Evolutionary conservation across 2,113 vertebrate genomes (phyloP), one percentile per base, ranked within the genome.

Genomic region (Aix galericulata): DNA sequence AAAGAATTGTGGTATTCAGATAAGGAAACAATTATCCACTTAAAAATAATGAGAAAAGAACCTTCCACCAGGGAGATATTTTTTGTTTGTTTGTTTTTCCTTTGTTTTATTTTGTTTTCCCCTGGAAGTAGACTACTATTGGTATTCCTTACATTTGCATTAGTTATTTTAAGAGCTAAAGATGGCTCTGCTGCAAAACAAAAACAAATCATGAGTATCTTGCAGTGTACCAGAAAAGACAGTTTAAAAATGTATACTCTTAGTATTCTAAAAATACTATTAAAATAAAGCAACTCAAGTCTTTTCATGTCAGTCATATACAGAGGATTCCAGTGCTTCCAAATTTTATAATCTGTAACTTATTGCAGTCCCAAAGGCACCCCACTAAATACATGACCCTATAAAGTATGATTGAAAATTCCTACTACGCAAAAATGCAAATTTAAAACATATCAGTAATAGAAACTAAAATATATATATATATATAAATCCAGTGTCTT

Each of bases 301-400:
- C 16, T 76, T 91, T 95, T 64, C 75, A 80, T n/a, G 92, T 89
- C 91, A 93, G 27, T 84, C 86, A 93, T 17, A 86, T 4, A 44
- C 26, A 75, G 76, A 93, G n/a, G 60, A 83, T 82, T 91, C 85
- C 52, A 91, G 26, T 48, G 60, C 25, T 80, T 93, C 63, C 4
- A 21, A 59, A 81, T 90, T 94, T 95, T 86, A 86, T 48, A 56
- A 83, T 52, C 82, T 86, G 85, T 59, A 85, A 86, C 34, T 95
- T 82, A 86, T 86, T 79, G 46, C 31, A 81, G 14, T 86, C 90
- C 82, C 91, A 94, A 60, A 90, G 91, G 56, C 67, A 38, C 5
- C 29, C 6, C 68, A 32, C 34, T 74, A 93, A 91, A 89, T 50
- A 85, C 14, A 93, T 91, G 69, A 92, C 29, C 56, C 27, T 53